Evolutionary conservation across 2,113 vertebrate genomes (phyloP).

Genomic region (Nettapus auritus): DNA sequence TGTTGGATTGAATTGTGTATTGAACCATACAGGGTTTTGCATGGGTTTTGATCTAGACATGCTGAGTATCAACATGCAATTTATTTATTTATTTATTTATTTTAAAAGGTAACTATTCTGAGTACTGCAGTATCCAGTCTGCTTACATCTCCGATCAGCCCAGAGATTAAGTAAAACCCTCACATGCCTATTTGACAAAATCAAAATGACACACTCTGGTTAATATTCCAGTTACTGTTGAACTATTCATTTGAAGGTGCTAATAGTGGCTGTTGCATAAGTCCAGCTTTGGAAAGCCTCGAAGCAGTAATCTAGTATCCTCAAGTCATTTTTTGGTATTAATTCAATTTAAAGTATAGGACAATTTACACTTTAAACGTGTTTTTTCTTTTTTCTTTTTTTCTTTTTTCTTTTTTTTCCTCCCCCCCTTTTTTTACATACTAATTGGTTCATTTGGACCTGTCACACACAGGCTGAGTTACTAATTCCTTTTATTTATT

Average conservation of each 20-base stretch:
- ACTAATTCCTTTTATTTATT: constrained; percentile 35
- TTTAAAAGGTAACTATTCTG: background rate
- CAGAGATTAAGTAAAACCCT: constrained; percentile 20
- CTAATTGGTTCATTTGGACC: constrained; percentile 61
- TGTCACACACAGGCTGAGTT: background rate
- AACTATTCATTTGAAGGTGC: constrained; percentile 40
- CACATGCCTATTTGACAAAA: constrained; percentile 38
- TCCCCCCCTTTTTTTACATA: constrained; percentile 21
- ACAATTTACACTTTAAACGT: constrained; percentile 53
- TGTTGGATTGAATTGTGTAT: background rate
- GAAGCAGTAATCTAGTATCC: background rate
- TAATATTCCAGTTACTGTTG: constrained; percentile 60
- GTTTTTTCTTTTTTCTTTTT: rapidly evolving
- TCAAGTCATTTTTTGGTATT: constrained; percentile 40
- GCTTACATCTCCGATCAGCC: constrained; percentile 14
- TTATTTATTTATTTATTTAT: too few relatives aligned
- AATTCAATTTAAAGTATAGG: constrained; percentile 48
- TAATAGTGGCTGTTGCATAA: background rate
- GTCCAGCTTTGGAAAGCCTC: constrained; percentile 33
- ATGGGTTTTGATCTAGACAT: constrained; percentile 22
- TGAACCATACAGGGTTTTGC: background rate
- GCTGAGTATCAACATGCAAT: background rate
- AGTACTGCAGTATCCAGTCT: background rate
- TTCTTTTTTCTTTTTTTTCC: rapidly evolving
- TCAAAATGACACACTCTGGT: constrained; percentile 28